Base-by-base conservation (phyloP, 1,140 invertebrate genomes). In the Drosophila prosaltans region DNA sequence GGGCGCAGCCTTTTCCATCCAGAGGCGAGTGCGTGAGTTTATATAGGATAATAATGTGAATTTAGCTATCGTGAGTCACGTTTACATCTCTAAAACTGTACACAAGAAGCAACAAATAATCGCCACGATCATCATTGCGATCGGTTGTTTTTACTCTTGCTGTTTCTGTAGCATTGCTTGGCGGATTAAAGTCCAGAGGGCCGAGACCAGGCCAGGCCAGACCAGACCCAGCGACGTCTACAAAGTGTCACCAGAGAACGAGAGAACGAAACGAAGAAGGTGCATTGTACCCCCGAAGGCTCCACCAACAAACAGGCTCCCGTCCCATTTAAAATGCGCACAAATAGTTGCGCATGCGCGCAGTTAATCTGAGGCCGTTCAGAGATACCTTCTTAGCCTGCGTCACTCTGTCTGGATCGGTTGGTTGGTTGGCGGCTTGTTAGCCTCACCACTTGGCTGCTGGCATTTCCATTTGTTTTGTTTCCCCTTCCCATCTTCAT, bases 291-390 rank as follows among this genome's bases (percentile, higher is more conserved):
- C 76, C 83, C 63, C 30, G 6, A 36, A 36, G 32, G 32, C 32
- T 60, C 51, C 69, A 65, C n/a, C 36, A 32, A 40, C 36, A 57
- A 62, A 59, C 65, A 68, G 69, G 71, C 71, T 62, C 80, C 60
- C 80, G 80, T 77, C 84, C 84, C 84, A 88, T 88, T 88, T 88
- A 89, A 89, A 88, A 88, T 89, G 84, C 77, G 84, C 84, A 65
- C 84, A 88, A 88, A 88, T 88, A 88, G 84, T 84, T 88, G 84
- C 77, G 84, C 84, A 88, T 88, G 84, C 83, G 83, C 83, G 77
- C 83, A 88, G 83, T 88, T 88, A 88, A 88, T 88, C 83, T 88
- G 69, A 32, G 24, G 26, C 54, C 28, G 28, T 30, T 30, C 2
- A 30, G 28, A 30, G 60, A 72, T 16, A 16, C 16, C 43, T 62